Base-by-base conservation (phyloP, 2,888 invertebrate species). In the Pandemis cinnamomeana region DNA sequence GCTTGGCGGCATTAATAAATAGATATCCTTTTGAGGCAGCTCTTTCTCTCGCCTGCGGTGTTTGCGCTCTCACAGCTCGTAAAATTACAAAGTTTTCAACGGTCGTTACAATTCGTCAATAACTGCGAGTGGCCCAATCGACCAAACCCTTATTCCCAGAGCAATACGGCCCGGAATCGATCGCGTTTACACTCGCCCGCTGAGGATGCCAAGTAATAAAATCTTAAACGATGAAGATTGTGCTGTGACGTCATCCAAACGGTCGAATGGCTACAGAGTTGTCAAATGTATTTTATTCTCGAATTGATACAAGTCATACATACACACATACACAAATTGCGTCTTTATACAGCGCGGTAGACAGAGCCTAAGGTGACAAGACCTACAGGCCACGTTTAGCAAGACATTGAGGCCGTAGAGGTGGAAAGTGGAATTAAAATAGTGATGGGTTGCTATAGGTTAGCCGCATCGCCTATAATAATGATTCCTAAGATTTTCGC, bases 81-180 rank as follows among this genome's bases (percentile, higher is more conserved):
- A 74, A 74, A 61, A 74, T 74, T 74, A 74, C 73, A 70, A 74
- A 74, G 70, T 74, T 70, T 74, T 70, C 69, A 74, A 66, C 44
- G 66, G 53, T 66, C 61, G 66, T 74, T 70, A 70, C 70, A 36
- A 66, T 74, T 73, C 66, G 61, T 74, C 73, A 74, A 74, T 74
- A 74, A 74, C 44, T 53, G 61, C 36, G 20, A 66, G 36, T 44
- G 20, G 27, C 7, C n/a, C 51, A 13, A 60, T 64, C 27, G n/a
- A 44, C 8, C 27, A 27, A 4, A 27, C 13, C 46, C 53, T 74
- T 70, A 64, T 66, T 44, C 1, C 36, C 42, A 60, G 10, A 8
- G 55, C 5, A 11, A 51, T 53, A 74, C 10, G 66, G 48, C 46
- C 36, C 15, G 15, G 2, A 61, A 53, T 74, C 11, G 70, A 58